Base-by-base conservation (phyloP, 1,140 invertebrate species). In the Adoxophyes honmai region DNA sequence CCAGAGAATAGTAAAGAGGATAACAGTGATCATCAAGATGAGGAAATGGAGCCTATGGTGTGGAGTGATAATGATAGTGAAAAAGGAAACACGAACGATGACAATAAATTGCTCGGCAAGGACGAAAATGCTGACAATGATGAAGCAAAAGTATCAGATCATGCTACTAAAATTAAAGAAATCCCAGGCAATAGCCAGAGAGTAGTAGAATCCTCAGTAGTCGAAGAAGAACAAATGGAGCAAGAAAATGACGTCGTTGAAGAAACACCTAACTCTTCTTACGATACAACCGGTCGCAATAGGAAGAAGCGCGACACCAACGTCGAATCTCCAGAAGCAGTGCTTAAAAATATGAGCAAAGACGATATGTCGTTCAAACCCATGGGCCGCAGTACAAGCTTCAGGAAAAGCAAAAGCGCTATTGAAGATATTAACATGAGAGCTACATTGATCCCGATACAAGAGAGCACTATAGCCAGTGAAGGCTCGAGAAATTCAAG, bases 401-500 rank as follows among this genome's bases (percentile, higher is more conserved):
- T 73, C n/a, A 68, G 73, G 52, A 77, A 73, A 66, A 75, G 67
- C 11, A 75, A 77, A 57, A 81, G 70, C 53, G 68, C 77, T 13
- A 66, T 76, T 0, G 75, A 73, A 44, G 57, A 57, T n/a, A 35
- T 73, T 7, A 65, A 67, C 33, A 65, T 81, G 34, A 67, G 57
- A 21, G 66, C 73, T 1, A 84, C 75, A 62, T 39, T 79, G 18
- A 72, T 63, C 4, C 68, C 76, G 5, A 44, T 37, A 1, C 69
- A 68, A 61, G 69, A 83, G 34, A 79, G 72, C 21, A 74, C 58
- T 5, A 63, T 67, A 5, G 38, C 81, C 11, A 75, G 74, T 10
- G 74, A 83, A 42, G 72, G 64, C 0, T 68, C 69, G 13, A 71
- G 9, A 52, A 64, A 84, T 61, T 85, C 80, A 0, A 85, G 78